Evolutionary conservation across 2,797 vertebrate species (phyloP).

Genomic region (Enteromius thamalakanensis): DNA sequence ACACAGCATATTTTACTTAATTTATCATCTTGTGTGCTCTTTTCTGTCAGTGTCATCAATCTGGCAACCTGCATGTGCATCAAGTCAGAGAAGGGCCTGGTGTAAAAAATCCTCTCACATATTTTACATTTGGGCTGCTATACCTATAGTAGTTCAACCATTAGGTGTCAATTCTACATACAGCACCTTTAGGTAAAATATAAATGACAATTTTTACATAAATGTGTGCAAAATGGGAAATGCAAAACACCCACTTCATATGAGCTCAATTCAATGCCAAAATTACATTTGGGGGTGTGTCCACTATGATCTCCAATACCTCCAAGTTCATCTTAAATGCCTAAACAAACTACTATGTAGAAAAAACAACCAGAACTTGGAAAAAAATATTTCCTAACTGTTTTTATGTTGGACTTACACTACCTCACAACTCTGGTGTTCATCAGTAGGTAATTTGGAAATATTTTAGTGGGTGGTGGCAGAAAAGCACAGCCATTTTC

Average conservation of each 20-base stretch:
- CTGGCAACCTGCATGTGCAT: too few relatives aligned
- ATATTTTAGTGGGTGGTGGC: background rate
- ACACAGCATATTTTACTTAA: too few relatives aligned
- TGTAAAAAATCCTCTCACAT: too few relatives aligned
- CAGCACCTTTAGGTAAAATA: background rate
- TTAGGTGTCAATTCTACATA: too few relatives aligned
- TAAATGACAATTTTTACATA: background rate
- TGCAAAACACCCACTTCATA: background rate
- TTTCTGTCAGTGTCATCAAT: too few relatives aligned
- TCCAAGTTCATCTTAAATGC: background rate
- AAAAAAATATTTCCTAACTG: background rate
- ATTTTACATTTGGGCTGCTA: too few relatives aligned
- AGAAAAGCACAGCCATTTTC: background rate
- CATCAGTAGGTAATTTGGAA: background rate
- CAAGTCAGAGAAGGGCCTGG: too few relatives aligned
- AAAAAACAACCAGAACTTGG: background rate
- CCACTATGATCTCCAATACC: background rate
- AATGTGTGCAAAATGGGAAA: background rate
- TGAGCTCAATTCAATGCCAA: background rate
- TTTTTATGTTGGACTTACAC: background rate
- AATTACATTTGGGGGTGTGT: background rate
- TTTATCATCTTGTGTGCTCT: too few relatives aligned
- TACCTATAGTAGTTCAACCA: too few relatives aligned
- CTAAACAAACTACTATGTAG: background rate
- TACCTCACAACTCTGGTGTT: background rate